Conservation (phyloP, 2,888 invertebrate genomes). For the Schizotus pectinicornis region DNA sequence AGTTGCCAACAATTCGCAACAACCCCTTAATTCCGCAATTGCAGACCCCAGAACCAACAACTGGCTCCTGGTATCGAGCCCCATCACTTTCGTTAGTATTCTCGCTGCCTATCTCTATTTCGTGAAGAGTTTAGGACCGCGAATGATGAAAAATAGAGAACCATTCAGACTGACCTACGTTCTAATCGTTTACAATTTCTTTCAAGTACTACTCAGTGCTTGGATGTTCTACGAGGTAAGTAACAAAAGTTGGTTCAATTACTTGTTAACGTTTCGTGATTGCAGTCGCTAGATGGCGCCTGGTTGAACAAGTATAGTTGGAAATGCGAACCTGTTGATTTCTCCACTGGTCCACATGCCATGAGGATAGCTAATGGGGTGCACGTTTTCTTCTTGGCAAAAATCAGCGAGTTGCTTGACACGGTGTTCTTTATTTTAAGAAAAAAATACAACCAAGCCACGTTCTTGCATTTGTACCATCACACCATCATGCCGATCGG, state of each 20-base stretch:
- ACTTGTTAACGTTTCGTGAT: slow-evolving; percentile 32
- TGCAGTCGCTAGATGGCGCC: slow-evolving; percentile 74
- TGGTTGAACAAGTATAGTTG: slow-evolving; percentile 87
- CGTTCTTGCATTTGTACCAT: slow-evolving; percentile 91
- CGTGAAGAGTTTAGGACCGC: slow-evolving; percentile 78
- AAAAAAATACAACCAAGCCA: slow-evolving; percentile 89
- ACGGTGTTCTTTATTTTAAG: slow-evolving; percentile 93
- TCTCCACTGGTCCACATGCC: slow-evolving; percentile 75
- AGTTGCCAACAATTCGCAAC: neutral
- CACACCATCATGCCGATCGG: slow-evolving; percentile 95
- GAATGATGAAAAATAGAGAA: slow-evolving; percentile 83
- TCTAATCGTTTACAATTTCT: slow-evolving; percentile 82
- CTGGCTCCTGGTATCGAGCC: slow-evolving; percentile 74
- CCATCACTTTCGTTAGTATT: slow-evolving; percentile 67
- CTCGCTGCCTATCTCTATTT: slow-evolving; percentile 73
- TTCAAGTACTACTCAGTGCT: slow-evolving; percentile 82
- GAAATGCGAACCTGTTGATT: slow-evolving; percentile 92
- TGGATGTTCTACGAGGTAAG: slow-evolving; percentile 80
- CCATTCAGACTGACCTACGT: slow-evolving; percentile 80
- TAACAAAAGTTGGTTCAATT: slow-evolving; percentile 23
- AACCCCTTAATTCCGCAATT: slow-evolving; percentile 26
- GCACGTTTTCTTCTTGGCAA: slow-evolving; percentile 87
- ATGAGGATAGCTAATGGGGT: slow-evolving; percentile 78
- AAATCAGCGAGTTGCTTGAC: slow-evolving; percentile 88
- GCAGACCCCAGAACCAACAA: slow-evolving; percentile 67